phyloP scores from a whole-genome alignment of 2,113 vertebrate genomes.

The Clarias gariepinus region DNA sequence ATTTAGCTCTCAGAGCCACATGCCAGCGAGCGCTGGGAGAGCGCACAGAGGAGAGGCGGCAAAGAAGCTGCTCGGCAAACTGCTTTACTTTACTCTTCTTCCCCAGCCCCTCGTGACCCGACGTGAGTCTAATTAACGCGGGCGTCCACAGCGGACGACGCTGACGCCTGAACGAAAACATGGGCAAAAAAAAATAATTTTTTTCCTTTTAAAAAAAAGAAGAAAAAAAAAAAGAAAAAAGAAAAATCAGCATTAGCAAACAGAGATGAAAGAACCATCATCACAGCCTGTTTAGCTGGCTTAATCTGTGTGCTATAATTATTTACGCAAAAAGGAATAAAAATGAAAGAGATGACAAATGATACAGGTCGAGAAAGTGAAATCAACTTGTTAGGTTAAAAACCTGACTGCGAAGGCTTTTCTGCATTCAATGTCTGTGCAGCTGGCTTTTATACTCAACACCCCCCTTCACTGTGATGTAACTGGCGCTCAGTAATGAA shows the following conservation, averaged over 20 bases:
- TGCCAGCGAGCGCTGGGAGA: slow-evolving; percentile 45
- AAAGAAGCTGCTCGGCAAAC: slow-evolving; percentile 31
- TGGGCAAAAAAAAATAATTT: slow-evolving; percentile 11
- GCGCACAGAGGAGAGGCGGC: slow-evolving; percentile 26
- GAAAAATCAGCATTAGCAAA: slow-evolving; percentile 25
- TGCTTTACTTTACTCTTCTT: slow-evolving; percentile 24
- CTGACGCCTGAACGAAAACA: slow-evolving; percentile 30
- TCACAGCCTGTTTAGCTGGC: slow-evolving; percentile 29
- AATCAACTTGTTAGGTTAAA: slow-evolving; percentile 31
- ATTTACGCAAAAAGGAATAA: background rate
- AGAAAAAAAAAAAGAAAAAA: background rate
- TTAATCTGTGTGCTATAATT: background rate
- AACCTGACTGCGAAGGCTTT: slow-evolving; percentile 41
- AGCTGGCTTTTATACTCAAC: slow-evolving; percentile 43
- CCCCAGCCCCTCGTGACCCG: slow-evolving; percentile 18
- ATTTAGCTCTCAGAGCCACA: slow-evolving; percentile 55
- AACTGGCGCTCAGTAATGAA: slow-evolving; percentile 54
- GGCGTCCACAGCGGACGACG: slow-evolving; percentile 42
- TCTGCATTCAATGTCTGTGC: slow-evolving; percentile 14
- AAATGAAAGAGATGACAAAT: background rate
- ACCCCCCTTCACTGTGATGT: slow-evolving; percentile 39
- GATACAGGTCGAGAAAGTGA: background rate
- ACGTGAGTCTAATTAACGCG: slow-evolving; percentile 59
- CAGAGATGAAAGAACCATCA: slow-evolving; percentile 40
- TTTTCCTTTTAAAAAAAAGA: background rate